Percentiles rank a stretch among this genome's conserved stretches.
Evolutionary conservation across 1,140 invertebrate species (phyloP).

Genomic region (Mycetomoellerius zeteki): DNA sequence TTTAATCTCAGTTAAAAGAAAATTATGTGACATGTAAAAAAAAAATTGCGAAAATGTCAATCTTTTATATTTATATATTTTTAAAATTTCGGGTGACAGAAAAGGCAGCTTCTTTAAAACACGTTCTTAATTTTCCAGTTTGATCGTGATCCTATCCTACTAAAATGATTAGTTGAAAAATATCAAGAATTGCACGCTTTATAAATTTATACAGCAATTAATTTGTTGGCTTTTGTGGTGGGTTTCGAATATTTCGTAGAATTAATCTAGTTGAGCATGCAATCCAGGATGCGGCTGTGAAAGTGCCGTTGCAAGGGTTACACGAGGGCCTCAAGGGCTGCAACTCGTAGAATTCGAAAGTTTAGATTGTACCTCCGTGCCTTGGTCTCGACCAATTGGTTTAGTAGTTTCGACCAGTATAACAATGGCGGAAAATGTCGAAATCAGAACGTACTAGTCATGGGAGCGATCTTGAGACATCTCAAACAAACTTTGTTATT

Average conservation of each 20-base stretch:
- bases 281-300: neutral
- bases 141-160: neutral
- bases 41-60: neutral
- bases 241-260: conserved; percentile 71
- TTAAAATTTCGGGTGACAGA: neutral
- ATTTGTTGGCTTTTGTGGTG: conserved; percentile 38
- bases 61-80: neutral
- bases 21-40: neutral
- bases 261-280: conserved; percentile 57
- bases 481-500: conserved; percentile 31
- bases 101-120: neutral
- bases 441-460: conserved; percentile 24
- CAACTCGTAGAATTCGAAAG: conserved; percentile 69
- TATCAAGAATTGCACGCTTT: neutral
- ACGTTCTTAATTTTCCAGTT: too few species aligned
- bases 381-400: conserved; percentile 65
- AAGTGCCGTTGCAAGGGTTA: conserved; percentile 24
- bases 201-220: neutral
- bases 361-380: conserved; percentile 65
- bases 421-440: conserved; percentile 47
- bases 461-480: conserved; percentile 8
- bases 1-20: neutral
- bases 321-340: conserved; percentile 53
- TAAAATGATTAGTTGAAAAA: conserved; percentile 15
- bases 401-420: conserved; percentile 65